Evolutionary conservation across 2,888 invertebrate genomes (phyloP), one percentile per base, ranked within the genome.

Genomic region (Agrochola macilenta): DNA sequence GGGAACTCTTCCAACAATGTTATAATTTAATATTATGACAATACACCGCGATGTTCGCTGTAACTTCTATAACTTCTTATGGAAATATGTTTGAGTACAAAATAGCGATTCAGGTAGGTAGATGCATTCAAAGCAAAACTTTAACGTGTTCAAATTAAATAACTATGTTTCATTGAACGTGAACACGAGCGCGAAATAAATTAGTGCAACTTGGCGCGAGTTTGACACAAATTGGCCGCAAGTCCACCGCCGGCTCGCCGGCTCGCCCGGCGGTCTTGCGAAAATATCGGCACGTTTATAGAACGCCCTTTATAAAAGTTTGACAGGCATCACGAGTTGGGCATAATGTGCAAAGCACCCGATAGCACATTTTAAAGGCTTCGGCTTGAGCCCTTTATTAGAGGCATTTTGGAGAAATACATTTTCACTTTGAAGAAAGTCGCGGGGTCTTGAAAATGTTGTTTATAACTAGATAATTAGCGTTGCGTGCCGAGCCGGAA

Each of bases 281-380:
- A 81, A 82, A 85, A 86, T 85, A 79, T 78, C 58, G 64, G 65
- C 75, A 63, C 17, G 68, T 76, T 84, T 82, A 78, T 81, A 88
- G 79, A 85, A 85, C 76, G 84, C 76, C 85, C 85, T 89, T 88
- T 88, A 89, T 83, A 79, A 86, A 89, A 89, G 84, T 90, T 89
- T 87, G 90, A 89, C 89, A 88, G 70, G 76, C 68, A 65, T 77
- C 85, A 66, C 69, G 60, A 74, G 65, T 77, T 87, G 30, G 14
- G 68, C 78, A 73, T 85, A 74, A 70, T 75, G 84, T 70, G 65
- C 64, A 66, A 68, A 74, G 61, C 54, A 11, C 26, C 14, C 69
- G 35, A 74, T 61, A 49, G 61, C 65, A 35, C 61, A 75, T 61
- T 71, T 65, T 26, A 60, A 73, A 72, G 63, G 60, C 63, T 68